Base-by-base conservation (phyloP, 1,140 invertebrate species). In the Cecropterus lyciades region DNA sequence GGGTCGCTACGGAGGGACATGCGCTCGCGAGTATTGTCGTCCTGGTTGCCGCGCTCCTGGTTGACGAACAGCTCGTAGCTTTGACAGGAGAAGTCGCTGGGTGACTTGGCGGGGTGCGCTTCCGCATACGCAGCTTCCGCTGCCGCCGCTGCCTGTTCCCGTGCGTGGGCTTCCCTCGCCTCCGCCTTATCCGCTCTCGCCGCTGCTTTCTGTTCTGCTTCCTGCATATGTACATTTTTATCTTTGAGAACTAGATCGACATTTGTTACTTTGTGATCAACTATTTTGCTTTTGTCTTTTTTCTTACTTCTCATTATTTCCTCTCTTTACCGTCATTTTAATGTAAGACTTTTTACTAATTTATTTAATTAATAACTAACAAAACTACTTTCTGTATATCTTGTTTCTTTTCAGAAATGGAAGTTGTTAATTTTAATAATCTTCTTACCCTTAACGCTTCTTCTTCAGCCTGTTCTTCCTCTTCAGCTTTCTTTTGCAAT, bases 401-500 rank as follows among this genome's bases (percentile, higher is more conserved):
- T n/a, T n/a, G n/a, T n/a, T n/a, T n/a, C n/a, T n/a, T n/a, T n/a
- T n/a, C n/a, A n/a, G 20, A 20, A 1, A 20, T 20, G 5, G 20
- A 20, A 20, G 20, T 20, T 5, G 20, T 20, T 20, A 5, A 20
- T 20, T 20, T 20, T 20, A 20, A 20, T 20, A 30, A 30, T 30
- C 7, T 7, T 7, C 3, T 76, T 69, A 97, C 96, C 93, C 96
- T 95, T 77, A 98, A 95, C 62, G 97, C 97, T 93, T 98, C 96
- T 88, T 98, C 97, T 92, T 98, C 97, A 37, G 97, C 97, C 60
- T 96, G 95, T 88, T 99, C 98, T 88, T 99, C 98, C 89, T 99
- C 98, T 92, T 98, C 97, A 14, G 98, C 98, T 93, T 99, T 98
- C 94, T 99, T 99, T 93, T 99, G 98, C 87, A 99, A 95, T 90